Base-by-base conservation (phyloP, 1,140 invertebrate genomes). In the Diplogasteroides magnus region DNA sequence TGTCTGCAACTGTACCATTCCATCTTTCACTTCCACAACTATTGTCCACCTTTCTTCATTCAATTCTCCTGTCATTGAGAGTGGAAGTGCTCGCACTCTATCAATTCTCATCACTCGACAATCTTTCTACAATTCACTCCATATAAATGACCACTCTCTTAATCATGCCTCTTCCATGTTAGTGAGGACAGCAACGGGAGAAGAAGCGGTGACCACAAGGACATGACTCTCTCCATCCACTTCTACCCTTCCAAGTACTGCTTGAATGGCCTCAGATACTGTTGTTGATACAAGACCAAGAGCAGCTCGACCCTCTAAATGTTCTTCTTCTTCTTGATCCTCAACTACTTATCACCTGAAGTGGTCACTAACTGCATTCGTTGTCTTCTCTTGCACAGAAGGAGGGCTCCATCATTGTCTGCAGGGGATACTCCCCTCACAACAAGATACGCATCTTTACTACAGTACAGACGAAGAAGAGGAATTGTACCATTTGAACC, bases 121-220 rank as follows among this genome's bases (percentile, higher is more conserved):
- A 25, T 31, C 31, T 15, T 37, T 37, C 64, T 55, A 13, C 3
- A 48, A 14, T 25, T 37, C n/a, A 56, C 64, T 28, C 11, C 31
- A 28, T 2, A 23, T 55, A 27, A 13, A 23, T 37, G 48, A 37
- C n/a, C 14, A 56, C 14, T 55, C 31, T 25, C 48, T 37, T 13
- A 65, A 14, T 23, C n/a, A 48, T 65, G 56, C 59, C 25, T 74
- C 59, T 23, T 31, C 26, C 61, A 60, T 25, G 48, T 14, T 15
- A 56, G 13, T 65, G 15, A 25, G 64, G 27, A 28, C 37, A 19
- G 64, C 76, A 25, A 76, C 57, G 32, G 48, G 56, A 19, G 61
- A 59, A 23, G 70, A 63, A 29, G 68, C 32, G 13, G 64, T 62
- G 2, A 77, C 62, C 2, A 78, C 61, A 0, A 77, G 64, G 11